These are phyloP conservation scores for Cataglyphis rosenhaueri DNA, from an alignment of 2,888 invertebrate genomes.

Conservation along the genomic window DNA sequence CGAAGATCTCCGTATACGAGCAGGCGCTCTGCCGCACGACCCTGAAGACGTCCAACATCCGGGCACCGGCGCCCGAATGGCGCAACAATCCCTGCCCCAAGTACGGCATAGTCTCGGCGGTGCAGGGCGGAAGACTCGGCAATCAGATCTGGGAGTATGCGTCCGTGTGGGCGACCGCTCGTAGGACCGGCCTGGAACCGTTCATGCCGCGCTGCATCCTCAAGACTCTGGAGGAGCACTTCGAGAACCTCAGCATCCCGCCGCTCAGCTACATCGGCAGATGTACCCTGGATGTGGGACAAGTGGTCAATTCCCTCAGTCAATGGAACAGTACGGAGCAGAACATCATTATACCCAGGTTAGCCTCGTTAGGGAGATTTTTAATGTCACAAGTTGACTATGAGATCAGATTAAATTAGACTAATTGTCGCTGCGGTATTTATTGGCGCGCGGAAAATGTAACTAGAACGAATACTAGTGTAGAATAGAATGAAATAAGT, in stretches of 20 bases:
- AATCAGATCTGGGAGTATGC: conserved; percentile 85
- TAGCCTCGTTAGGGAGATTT: neutral
- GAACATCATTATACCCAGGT: conserved; percentile 87
- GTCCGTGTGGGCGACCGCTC: conserved; percentile 84
- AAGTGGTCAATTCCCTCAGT: conserved; percentile 86
- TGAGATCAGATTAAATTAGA: neutral
- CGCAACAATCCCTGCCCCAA: conserved; percentile 80
- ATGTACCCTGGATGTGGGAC: conserved; percentile 86
- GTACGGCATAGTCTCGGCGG: conserved; percentile 82
- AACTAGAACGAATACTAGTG: neutral
- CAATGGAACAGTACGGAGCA: conserved; percentile 87
- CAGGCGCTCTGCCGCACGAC: conserved; percentile 87
- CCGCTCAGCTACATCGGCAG: conserved; percentile 87
- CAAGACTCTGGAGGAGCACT: conserved; percentile 86
- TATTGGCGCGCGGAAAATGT: neutral
- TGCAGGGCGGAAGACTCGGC: conserved; percentile 83
- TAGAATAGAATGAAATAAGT: neutral
- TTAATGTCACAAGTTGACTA: neutral
- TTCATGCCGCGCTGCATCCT: conserved; percentile 85
- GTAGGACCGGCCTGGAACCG: conserved; percentile 82
- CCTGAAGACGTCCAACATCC: conserved; percentile 78
- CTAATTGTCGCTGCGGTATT: neutral
- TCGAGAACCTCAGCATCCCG: conserved; percentile 87
- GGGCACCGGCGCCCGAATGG: conserved; percentile 81
- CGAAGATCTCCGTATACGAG: conserved; percentile 87